phyloP scores from a whole-genome alignment of 1,140 invertebrate species.

The Babylonia areolata region DNA sequence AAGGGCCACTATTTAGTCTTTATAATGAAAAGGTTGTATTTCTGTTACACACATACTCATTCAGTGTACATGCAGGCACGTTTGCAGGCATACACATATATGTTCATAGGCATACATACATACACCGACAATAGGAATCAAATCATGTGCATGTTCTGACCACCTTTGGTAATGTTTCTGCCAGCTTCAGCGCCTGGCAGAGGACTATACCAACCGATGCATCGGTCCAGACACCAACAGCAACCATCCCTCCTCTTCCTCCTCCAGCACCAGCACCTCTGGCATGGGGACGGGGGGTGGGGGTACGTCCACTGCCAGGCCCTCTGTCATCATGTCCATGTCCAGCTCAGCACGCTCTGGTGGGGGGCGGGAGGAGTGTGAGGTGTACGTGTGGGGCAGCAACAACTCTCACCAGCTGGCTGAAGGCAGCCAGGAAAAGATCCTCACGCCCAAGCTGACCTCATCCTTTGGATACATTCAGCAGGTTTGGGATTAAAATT shows the following conservation, averaged over 20 bases:
- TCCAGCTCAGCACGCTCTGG: slow-evolving; percentile 19
- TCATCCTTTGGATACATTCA: slow-evolving; percentile 80
- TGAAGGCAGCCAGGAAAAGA: slow-evolving; percentile 81
- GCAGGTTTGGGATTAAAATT: slow-evolving; percentile 74
- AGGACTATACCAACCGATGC: slow-evolving; percentile 75
- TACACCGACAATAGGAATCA: too few species aligned
- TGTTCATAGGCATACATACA: too few species aligned
- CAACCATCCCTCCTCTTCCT: slow-evolving; percentile 1
- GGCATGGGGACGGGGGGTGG: background rate
- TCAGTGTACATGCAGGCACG: too few species aligned
- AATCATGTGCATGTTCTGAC: too few species aligned
- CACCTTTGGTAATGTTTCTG: slow-evolving; percentile 17
- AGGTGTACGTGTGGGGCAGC: slow-evolving; percentile 84
- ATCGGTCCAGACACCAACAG: slow-evolving; percentile 62
- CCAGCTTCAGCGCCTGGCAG: slow-evolving; percentile 76
- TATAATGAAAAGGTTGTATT: too few species aligned
- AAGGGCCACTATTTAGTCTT: too few species aligned
- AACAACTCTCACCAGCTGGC: slow-evolving; percentile 83
- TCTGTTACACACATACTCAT: too few species aligned
- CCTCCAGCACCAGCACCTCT: slow-evolving; percentile 29
- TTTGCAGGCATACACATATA: too few species aligned
- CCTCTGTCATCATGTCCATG: slow-evolving; percentile 19
- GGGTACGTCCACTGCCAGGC: background rate
- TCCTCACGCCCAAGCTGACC: slow-evolving; percentile 80
- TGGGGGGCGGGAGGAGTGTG: slow-evolving; percentile 65